Conservation (phyloP, 2,797 vertebrate species). For the Helostoma temminkii region DNA sequence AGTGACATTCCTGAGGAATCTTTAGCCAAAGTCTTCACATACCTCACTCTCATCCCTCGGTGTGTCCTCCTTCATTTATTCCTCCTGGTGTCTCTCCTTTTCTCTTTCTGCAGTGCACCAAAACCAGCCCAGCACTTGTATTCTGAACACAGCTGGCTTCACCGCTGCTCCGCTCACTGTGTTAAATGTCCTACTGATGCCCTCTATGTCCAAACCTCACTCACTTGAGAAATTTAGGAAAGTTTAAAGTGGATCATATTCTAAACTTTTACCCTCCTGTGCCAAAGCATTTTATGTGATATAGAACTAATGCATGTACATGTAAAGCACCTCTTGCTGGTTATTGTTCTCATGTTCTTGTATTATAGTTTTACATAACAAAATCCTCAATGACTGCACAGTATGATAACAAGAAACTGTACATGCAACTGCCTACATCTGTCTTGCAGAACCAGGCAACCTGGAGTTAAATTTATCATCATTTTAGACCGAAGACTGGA, state of each 20-base stretch:
- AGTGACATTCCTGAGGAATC: constrained; percentile 91
- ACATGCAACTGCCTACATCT: constrained; percentile 3
- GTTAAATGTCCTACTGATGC: constrained; percentile 44
- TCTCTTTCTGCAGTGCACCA: constrained; percentile 76
- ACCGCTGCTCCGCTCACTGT: constrained; percentile 34
- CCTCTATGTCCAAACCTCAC: constrained; percentile 40
- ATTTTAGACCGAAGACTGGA: constrained; percentile 96
- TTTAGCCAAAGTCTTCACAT: constrained; percentile 90
- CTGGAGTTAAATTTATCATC: constrained; percentile 93
- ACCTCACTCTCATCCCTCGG: constrained; percentile 93
- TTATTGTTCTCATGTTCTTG: neutral
- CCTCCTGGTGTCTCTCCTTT: constrained; percentile 31
- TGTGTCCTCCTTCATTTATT: constrained; percentile 68
- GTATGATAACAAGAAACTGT: neutral
- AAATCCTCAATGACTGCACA: neutral
- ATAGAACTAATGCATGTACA: neutral
- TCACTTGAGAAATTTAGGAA: neutral
- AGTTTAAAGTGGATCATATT: neutral
- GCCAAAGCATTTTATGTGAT: constrained; percentile 4
- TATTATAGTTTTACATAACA: neutral
- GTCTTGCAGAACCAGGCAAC: constrained; percentile 87
- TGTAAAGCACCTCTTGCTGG: neutral
- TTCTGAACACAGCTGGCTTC: constrained; percentile 68
- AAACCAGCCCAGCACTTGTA: constrained; percentile 58
- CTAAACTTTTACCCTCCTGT: neutral